Percentiles rank a stretch among this genome's conserved stretches.
phyloP scores from a whole-genome alignment of 2,113 vertebrate genomes.

The Ifrita kowaldi region DNA sequence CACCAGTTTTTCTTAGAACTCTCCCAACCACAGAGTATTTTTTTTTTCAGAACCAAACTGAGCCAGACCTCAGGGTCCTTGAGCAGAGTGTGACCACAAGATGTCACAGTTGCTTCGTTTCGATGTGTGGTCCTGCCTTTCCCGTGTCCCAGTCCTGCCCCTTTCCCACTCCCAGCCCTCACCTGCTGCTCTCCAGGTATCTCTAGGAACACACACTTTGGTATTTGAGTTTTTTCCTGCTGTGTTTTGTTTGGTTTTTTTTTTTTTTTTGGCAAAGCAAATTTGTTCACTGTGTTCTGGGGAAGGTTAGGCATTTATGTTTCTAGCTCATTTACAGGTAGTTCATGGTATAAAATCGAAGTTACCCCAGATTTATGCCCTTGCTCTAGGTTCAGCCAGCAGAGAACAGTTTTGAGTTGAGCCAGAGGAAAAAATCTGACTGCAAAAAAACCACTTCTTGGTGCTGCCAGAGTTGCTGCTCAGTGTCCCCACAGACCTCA shows the following conservation, averaged over 20 bases:
- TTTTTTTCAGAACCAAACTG: not conserved
- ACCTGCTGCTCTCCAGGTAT: accelerated
- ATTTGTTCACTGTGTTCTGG: not conserved
- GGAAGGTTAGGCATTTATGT: not conserved
- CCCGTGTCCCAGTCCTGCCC: not conserved
- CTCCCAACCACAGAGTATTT: not conserved
- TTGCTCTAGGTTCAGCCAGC: not conserved
- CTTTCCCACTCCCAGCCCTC: not conserved
- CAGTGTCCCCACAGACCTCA: not conserved
- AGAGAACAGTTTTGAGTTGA: not conserved
- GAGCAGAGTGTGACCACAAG: constrained; percentile 22
- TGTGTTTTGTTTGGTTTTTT: not conserved
- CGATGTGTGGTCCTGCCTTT: accelerated
- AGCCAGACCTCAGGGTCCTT: not conserved
- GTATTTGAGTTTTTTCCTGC: accelerated
- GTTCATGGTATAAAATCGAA: not conserved
- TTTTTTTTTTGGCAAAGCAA: not conserved
- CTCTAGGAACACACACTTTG: not conserved
- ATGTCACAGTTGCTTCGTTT: constrained; percentile 14
- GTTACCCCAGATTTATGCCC: not conserved
- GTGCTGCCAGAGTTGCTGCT: not conserved
- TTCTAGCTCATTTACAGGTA: not conserved
- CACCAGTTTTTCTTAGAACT: not conserved
- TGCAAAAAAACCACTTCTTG: not conserved
- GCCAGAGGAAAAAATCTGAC: not conserved